These are phyloP conservation scores for Leuctra nigra DNA, from an alignment of 2,888 invertebrate species.

Conservation along the genomic window DNA sequence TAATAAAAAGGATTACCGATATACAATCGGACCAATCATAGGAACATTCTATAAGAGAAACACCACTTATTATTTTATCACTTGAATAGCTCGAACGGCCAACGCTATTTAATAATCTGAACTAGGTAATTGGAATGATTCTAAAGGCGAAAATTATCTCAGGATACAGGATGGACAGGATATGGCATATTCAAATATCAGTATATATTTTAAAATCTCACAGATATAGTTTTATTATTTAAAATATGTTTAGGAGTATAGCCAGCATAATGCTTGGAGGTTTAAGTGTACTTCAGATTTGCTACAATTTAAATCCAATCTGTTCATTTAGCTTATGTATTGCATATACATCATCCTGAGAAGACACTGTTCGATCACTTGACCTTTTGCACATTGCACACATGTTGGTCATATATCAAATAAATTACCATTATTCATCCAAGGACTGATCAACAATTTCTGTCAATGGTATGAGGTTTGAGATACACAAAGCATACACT, in stretches of 20 bases:
- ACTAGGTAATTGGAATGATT: too few species aligned
- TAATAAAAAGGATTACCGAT: too few species aligned
- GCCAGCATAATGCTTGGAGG: constrained; percentile 11
- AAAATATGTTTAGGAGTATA: constrained; percentile 7
- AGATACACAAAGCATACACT: not conserved
- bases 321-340: constrained; percentile 11
- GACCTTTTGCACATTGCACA: not conserved
- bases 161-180: too few species aligned
- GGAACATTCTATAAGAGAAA: too few species aligned
- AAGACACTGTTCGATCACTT: constrained; percentile 4
- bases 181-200: too few species aligned
- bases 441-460: constrained; percentile 1
- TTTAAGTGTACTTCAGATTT: constrained; percentile 1
- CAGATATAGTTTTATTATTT: not conserved
- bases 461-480: constrained; percentile 11
- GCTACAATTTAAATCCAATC: not conserved
- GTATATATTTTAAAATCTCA: not conserved
- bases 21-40: too few species aligned
- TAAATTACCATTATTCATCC: constrained; percentile 10
- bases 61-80: too few species aligned
- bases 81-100: too few species aligned
- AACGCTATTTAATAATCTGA: too few species aligned
- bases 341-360: constrained; percentile 17
- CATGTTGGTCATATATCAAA: constrained; percentile 5
- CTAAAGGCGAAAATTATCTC: too few species aligned